Evolutionary conservation across 1,140 invertebrate species (phyloP).

Genomic region (Holcopasites calliopsidis): DNA sequence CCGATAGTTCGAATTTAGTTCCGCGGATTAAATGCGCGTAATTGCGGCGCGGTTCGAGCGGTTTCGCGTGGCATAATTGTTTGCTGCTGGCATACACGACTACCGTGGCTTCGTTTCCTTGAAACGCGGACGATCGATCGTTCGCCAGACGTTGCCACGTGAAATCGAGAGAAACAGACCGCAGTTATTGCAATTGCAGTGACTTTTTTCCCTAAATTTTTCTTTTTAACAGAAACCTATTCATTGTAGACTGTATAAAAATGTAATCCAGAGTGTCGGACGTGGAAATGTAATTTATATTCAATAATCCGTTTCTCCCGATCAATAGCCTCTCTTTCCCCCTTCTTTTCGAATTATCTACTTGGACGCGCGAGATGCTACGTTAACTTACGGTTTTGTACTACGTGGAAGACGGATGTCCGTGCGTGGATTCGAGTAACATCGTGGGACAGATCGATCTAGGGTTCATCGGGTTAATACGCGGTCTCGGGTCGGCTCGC

Average conservation of each 20-base stretch:
- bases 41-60: background rate
- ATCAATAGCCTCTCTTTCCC: background rate
- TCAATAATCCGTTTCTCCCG: slow-evolving; percentile 25
- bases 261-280: background rate
- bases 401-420: slow-evolving; percentile 74
- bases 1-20: background rate
- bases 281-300: background rate
- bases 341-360: slow-evolving; percentile 35
- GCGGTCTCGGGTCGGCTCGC: background rate
- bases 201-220: too few relatives aligned
- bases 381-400: slow-evolving; percentile 67
- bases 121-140: background rate
- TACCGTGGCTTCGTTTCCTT: background rate
- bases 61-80: background rate
- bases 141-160: slow-evolving; percentile 8
- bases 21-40: background rate
- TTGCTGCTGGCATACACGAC: background rate
- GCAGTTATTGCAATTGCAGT: too few relatives aligned
- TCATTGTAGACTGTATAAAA: too few relatives aligned
- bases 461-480: background rate
- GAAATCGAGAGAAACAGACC: slow-evolving; percentile 20
- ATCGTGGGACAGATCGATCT: slow-evolving; percentile 47
- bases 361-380: slow-evolving; percentile 52
- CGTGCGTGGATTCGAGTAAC: slow-evolving; percentile 45
- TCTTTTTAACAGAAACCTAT: too few relatives aligned